These are phyloP conservation scores for Myrmophylax atrothorax DNA, from an alignment of 2,113 vertebrate species.

Conservation along the genomic window DNA sequence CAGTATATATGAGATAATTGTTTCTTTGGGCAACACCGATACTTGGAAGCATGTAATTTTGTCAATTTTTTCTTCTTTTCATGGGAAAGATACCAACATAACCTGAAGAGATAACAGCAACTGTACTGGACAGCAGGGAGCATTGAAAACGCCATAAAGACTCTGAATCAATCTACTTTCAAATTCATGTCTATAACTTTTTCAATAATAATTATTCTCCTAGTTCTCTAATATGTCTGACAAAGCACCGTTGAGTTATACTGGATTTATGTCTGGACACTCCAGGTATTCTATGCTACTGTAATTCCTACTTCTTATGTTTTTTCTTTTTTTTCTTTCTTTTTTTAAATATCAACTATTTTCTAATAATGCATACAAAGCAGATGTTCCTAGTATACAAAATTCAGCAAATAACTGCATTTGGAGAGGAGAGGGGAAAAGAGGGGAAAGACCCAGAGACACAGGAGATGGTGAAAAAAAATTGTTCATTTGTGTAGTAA, in stretches of 20 bases:
- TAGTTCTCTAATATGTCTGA: background rate
- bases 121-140: background rate
- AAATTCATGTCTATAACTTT: background rate
- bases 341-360: background rate
- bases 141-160: background rate
- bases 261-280: background rate
- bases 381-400: background rate
- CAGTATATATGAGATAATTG: background rate
- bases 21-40: background rate
- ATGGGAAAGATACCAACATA: background rate
- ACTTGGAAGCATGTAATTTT: background rate
- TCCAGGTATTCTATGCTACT: background rate
- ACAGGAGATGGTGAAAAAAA: fast-evolving
- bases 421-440: background rate
- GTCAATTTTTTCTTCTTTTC: background rate
- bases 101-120: background rate
- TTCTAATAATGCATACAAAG: background rate
- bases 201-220: background rate
- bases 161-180: background rate
- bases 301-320: background rate
- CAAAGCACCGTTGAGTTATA: background rate
- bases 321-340: background rate
- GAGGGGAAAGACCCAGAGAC: background rate
- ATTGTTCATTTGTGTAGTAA: background rate
- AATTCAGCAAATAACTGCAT: background rate